Evolutionary conservation across 2,888 invertebrate genomes (phyloP).

Genomic region (Drosophila neonasuta): DNA sequence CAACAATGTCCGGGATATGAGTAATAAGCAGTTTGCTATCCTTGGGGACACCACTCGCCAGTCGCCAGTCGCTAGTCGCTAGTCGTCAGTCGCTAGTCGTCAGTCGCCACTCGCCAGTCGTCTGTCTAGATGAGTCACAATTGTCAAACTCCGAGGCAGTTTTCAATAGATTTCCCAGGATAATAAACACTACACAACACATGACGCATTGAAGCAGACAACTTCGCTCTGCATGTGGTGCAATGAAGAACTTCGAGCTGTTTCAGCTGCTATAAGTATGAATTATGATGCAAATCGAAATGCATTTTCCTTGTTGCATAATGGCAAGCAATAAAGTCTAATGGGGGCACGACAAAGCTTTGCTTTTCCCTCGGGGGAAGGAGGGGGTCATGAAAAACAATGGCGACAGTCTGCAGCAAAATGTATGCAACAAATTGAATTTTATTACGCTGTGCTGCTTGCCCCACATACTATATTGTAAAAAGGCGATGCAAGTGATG

Average conservation of each 20-base stretch:
- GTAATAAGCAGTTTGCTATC: conserved; percentile 60
- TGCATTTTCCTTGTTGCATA: conserved; percentile 64
- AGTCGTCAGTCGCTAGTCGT: not conserved
- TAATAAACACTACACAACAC: not conserved
- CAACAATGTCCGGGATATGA: conserved; percentile 17
- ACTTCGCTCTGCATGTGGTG: not conserved
- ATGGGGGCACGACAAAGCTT: conserved; percentile 20
- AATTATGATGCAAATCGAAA: conserved; percentile 58
- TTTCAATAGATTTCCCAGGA: conserved; percentile 68
- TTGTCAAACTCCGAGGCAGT: conserved; percentile 35
- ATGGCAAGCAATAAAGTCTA: conserved; percentile 44
- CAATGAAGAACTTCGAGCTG: not conserved
- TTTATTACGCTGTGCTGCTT: conserved; percentile 63
- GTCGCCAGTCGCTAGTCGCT: not conserved
- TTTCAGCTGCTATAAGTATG: conserved; percentile 35
- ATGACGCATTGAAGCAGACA: conserved; percentile 7
- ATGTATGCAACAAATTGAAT: conserved; percentile 73
- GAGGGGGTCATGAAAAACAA: conserved; percentile 32
- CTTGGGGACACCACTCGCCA: conserved; percentile 54
- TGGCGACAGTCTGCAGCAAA: conserved; percentile 50
- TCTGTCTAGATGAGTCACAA: conserved; percentile 43
- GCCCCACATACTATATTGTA: conserved; percentile 51
- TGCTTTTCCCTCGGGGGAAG: too few relatives aligned
- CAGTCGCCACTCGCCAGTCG: not conserved
- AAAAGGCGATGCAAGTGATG: conserved; percentile 19